Evolutionary conservation across 2,113 vertebrate genomes (phyloP).

Genomic region (Tursiops truncatus): DNA sequence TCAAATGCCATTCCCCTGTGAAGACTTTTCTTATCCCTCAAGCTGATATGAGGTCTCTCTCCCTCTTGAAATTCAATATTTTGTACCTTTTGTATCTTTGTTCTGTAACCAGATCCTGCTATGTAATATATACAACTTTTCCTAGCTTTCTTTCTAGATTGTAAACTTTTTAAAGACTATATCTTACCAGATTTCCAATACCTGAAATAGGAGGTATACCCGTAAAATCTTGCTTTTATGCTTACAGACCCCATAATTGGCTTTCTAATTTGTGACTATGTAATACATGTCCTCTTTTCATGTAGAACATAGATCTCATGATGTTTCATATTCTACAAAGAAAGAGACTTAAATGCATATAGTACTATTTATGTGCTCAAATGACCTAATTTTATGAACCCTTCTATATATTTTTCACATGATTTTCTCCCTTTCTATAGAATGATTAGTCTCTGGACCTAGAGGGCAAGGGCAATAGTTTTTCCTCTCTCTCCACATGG

Average conservation of each 20-base stretch:
- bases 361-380: not conserved
- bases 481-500: not conserved
- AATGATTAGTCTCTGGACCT: not conserved
- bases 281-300: not conserved
- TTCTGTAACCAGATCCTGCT: not conserved
- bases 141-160: constrained; percentile 2
- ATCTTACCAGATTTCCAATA: not conserved
- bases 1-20: not conserved
- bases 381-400: not conserved
- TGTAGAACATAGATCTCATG: not conserved
- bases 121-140: not conserved
- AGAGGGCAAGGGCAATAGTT: not conserved
- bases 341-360: not conserved
- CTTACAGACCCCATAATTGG: not conserved
- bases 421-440: not conserved
- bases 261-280: not conserved
- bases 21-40: not conserved
- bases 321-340: not conserved
- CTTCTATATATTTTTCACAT: not conserved
- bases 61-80: not conserved
- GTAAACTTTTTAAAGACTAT: not conserved
- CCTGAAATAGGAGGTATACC: not conserved
- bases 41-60: not conserved
- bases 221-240: not conserved
- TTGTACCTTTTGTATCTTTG: not conserved